Evolutionary conservation across 2,888 invertebrate species (phyloP), one percentile per base, ranked within the genome.

Genomic region (Tigriopus californicus): DNA sequence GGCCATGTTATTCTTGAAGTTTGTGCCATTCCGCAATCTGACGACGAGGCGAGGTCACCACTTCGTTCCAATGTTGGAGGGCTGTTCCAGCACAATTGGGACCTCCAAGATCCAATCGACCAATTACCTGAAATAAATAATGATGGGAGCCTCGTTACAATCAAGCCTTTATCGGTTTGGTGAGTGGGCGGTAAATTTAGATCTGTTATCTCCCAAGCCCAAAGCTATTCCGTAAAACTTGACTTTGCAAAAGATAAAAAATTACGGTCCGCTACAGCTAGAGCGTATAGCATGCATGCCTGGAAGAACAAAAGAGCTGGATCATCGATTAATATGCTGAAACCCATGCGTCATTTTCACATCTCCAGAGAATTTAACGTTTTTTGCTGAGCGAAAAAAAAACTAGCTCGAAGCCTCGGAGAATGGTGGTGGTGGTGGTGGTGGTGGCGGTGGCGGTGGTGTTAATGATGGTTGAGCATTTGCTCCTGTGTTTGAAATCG

Each of bases 11-110:
- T 79, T 90, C 90, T 73, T 85, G 82, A 67, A 97, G 79, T 76
- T 94, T 92, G 79, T 98, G 97, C 97, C 97, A 98, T 75, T 97
- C 94, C 64, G 97, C 97, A 70, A 97, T 94, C 78, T 97, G 97
- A 65, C 95, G 83, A 66, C 94, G 81, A 57, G 95, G 94, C 65
- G 92, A 92, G 70, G 85, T 90, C 76, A 91, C 87, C 65, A 95
- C 92, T 76, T 95, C 94, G 69, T 86, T 87, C 95, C 95, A 97
- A 74, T 97, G 97, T 69, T 87, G 89, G 20, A 86, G 76, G 57
- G 89, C 85, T 62, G 86, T 25, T 5, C 52, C 60, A n/a, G 18
- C 42, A 10, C 54, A 53, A 18, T 48, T 63, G 55, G 79, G 76
- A 42, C 85, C 85, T 53, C 95, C 95, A 65, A 97, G 77, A 72